Evolutionary conservation across 2,888 invertebrate species (phyloP), one percentile per base, ranked within the genome.

Genomic region (Hydriomena furcata): DNA sequence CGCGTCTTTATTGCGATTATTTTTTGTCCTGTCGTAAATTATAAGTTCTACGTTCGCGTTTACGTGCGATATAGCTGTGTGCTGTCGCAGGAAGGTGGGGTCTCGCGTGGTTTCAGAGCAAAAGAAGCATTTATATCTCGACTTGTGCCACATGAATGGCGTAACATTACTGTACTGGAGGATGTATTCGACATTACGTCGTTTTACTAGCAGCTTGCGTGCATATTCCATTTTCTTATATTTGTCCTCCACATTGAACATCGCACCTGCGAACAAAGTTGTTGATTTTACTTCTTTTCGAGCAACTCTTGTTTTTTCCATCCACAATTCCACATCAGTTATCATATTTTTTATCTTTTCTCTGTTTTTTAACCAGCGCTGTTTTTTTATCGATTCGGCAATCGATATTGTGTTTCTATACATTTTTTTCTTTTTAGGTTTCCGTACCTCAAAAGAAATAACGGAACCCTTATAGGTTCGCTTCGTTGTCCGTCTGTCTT

Each of bases 91-190:
- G 0, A 65, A 23, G 0, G 59, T 69, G 0, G 86, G 84, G 21
- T 88, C 84, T 63, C 82, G 84, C 57, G 85, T 85, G 0, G 79
- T 78, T 55, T 88, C 85, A 0, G 68, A 61, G 61, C 90, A 90
- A 52, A 80, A 89, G 63, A 89, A 90, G 57, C 90, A 90, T 55
- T 81, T 71, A 47, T 82, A 89, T 55, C 74, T 82, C 1, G 84
- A 83, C 48, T 88, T 87, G 58, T 86, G 79, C 87, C 89, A 90
- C 65, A 84, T 74, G 50, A 90, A 90, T 0, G 90, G 90, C 0
- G 88, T 90, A 0, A 77, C 89, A 51, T 83, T 89, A 43, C 84
- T 78, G 58, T 89, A 88, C 40, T 84, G 85, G 32, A 90, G 66
- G 0, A 90, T 79, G 52, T 87, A 89, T 60, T 89, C 89, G 5